Evolutionary conservation across 1,140 invertebrate species (phyloP), one percentile per base, ranked within the genome.

Genomic region (Ceratina calcarata): DNA sequence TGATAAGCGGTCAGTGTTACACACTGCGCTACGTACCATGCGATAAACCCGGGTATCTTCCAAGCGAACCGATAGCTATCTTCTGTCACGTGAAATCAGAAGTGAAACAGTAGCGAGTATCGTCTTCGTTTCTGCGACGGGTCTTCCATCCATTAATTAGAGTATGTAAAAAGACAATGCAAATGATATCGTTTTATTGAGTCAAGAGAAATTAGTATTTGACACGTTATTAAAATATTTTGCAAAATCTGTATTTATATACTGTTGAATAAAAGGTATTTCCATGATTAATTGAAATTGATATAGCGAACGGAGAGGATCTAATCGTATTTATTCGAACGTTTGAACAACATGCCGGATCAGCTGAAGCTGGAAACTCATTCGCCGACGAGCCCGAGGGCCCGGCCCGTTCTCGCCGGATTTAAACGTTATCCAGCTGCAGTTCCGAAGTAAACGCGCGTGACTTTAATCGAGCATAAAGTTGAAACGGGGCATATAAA

Each of bases 381-480:
- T 67, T 67, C 7, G 27, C 2, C 13, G 20, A 1, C 62, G 32
- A 6, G 55, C n/a, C 74, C 1, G 27, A 4, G n/a, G 18, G 15
- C 16, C 20, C 15, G 45, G 49, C 24, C 76, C 60, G 61, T 78
- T 72, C 76, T 71, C 76, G 15, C 22, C 67, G 75, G 75, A 71
- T 71, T 78, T 78, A 49, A 62, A 45, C 73, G 73, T 77, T 77
- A 77, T 80, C 73, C 78, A 68, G 64, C 74, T 69, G 49, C 58
- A 76, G 69, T 66, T 79, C 37, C 71, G 77, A 79, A 73, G 77
- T 79, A 74, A 79, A 74, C 77, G 77, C 77, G 77, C 70, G 70
- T 68, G 78, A 77, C 73, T 80, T 80, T 80, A 80, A 80, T 80
- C 78, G 73, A 77, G 78, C 78, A 77, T 80, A 76, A 80, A 80